A percentile compares a stretch with the other conserved stretches of the same genome.
Conservation (phyloP, 2,888 invertebrate genomes). For the Griposia aprilina region DNA sequence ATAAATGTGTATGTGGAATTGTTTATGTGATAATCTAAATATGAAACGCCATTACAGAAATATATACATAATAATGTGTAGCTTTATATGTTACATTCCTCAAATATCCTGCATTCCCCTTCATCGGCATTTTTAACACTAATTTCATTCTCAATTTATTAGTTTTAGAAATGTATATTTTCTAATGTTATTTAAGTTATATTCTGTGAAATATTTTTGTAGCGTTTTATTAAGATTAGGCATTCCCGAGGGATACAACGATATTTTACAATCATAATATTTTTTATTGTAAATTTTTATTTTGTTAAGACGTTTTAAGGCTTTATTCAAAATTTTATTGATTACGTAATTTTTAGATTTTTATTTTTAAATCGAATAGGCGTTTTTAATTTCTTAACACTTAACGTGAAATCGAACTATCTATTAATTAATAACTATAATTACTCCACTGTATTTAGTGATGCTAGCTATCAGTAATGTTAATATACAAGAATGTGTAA, state of each 20-base stretch:
- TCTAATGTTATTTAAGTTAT: constrained; percentile 78
- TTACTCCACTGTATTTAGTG: constrained; percentile 76
- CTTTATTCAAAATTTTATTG: constrained; percentile 71
- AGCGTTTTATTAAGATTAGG: constrained; percentile 77
- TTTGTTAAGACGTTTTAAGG: constrained; percentile 85
- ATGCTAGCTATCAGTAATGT: constrained; percentile 82
- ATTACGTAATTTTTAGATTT: constrained; percentile 71
- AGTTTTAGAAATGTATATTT: constrained; percentile 79
- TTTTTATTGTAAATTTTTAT: constrained; percentile 87
- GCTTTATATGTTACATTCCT: constrained; percentile 74
- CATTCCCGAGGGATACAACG: constrained; percentile 87
- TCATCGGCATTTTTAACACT: constrained; percentile 76
- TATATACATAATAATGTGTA: constrained; percentile 60
- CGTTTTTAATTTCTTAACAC: constrained; percentile 67
- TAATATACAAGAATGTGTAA: constrained; percentile 83
- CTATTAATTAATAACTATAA: constrained; percentile 63
- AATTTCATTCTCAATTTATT: constrained; percentile 66
- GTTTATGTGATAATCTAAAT: constrained; percentile 77
- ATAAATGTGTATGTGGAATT: constrained; percentile 78
- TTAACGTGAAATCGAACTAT: constrained; percentile 66
- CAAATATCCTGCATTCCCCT: constrained; percentile 74
- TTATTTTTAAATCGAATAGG: constrained; percentile 68
- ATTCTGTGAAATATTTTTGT: constrained; percentile 84
- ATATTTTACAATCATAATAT: constrained; percentile 82
- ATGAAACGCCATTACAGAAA: constrained; percentile 64